Conservation (phyloP, 2,113 vertebrate species). For the Cololabis saira region DNA sequence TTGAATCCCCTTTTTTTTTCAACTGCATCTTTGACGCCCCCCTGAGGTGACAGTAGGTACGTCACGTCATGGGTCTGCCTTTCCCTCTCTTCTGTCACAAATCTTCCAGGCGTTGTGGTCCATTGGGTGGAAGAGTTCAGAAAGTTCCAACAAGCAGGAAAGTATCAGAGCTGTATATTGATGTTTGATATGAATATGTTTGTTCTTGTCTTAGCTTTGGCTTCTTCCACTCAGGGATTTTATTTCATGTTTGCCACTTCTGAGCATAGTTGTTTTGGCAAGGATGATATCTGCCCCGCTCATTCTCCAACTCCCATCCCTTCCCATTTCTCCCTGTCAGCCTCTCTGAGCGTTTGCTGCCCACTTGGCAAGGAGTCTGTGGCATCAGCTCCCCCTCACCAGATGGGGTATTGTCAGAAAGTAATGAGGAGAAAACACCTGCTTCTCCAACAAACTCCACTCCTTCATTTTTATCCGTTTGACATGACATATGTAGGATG, state of each 20-base stretch:
- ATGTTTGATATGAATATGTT: slow-evolving; percentile 25
- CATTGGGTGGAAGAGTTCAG: slow-evolving; percentile 31
- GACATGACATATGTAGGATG: slow-evolving; percentile 66
- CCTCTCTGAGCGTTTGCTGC: slow-evolving; percentile 64
- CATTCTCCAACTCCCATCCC: slow-evolving; percentile 36
- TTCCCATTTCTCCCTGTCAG: slow-evolving; percentile 56
- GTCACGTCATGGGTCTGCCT: slow-evolving; percentile 42
- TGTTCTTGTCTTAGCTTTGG: slow-evolving; percentile 9
- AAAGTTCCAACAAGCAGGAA: slow-evolving; percentile 34
- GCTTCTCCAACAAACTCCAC: slow-evolving; percentile 58
- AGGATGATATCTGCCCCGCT: slow-evolving; percentile 28
- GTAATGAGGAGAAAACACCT: slow-evolving; percentile 80
- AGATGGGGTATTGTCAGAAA: slow-evolving; percentile 77
- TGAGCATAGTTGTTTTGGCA: slow-evolving; percentile 43
- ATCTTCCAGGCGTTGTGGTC: slow-evolving; percentile 29
- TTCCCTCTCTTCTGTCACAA: slow-evolving; percentile 29
- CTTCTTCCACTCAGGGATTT: slow-evolving; percentile 9
- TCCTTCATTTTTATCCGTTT: slow-evolving; percentile 62
- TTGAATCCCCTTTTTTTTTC: slow-evolving; percentile 12
- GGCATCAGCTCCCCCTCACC: slow-evolving; percentile 56
- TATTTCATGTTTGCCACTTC: slow-evolving; percentile 5
- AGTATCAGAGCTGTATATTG: slow-evolving; percentile 38
- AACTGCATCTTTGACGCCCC: slow-evolving; percentile 71
- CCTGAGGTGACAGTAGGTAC: slow-evolving; percentile 26
- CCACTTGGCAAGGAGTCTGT: slow-evolving; percentile 63